Evolutionary conservation across 2,888 invertebrate species (phyloP), one percentile per base, ranked within the genome.

Genomic region (Lycaena phlaeas): DNA sequence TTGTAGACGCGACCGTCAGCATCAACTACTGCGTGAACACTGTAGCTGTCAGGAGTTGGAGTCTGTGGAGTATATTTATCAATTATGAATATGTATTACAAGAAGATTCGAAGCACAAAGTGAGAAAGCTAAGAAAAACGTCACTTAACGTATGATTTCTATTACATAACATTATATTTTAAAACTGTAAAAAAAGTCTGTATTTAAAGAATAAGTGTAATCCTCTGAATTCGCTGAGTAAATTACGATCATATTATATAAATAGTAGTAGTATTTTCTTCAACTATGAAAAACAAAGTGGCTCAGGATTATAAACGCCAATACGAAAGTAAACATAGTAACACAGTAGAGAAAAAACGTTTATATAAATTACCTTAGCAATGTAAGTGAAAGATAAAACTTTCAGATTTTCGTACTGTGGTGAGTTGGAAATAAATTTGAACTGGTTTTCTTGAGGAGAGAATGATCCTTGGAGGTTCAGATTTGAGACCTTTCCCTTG

Each of bases 1-100:
- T 75, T 79, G 66, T 90, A 90, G 4, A 86, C 82, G 27, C 87
- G 82, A 0, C 86, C 88, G 43, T 91, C 88, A 0, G 86, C 79
- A 2, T 79, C 86, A 0, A 89, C 54, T 4, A 75, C 55, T 1
- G 86, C 48, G 5, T 61, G 61, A 0, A 75, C 54, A 9, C 56
- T 64, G 52, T 77, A 73, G 0, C 72, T 71, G 40, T 84, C 82
- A 0, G 75, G 70, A 0, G 71, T 48, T 5, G 77, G 74, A 43
- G 66, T 72, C 82, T 81, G 57, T 2, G 37, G 36, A 42, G 43
- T 18, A 14, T 25, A 25, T 4, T 12, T 11, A 18, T 18, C 18
- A 18, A 5, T 18, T 18, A 4, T 4, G 5, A 3, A 18, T 18
- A 4, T 5, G 18, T 18, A 18, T 4, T 9, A 22, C 2, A 7